These are phyloP conservation scores for Tachysurus fulvidraco DNA, from an alignment of 2,113 vertebrate species.

Conservation along the genomic window DNA sequence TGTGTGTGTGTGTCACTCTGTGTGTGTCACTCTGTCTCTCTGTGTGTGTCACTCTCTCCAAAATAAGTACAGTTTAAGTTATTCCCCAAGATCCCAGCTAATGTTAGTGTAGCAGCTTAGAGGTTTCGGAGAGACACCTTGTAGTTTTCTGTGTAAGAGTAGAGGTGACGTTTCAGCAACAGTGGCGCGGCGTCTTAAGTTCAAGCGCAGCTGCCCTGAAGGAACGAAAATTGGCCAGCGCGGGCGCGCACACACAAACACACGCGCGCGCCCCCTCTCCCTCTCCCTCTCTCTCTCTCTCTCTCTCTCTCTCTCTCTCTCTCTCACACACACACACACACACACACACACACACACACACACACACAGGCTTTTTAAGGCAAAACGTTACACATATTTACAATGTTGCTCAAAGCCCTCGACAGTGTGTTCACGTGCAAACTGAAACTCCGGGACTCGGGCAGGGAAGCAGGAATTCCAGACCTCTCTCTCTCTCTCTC, in stretches of 20 bases:
- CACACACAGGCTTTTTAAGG: background rate
- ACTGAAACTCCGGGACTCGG: conserved; percentile 30
- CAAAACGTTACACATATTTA: background rate
- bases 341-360: background rate
- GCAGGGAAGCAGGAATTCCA: conserved; percentile 54
- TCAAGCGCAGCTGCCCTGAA: conserved; percentile 19
- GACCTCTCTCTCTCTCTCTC: background rate
- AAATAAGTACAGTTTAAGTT: background rate
- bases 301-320: too few species aligned
- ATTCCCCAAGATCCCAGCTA: background rate
- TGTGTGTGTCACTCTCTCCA: too few species aligned
- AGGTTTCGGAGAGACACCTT: background rate
- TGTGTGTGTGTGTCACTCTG: too few species aligned
- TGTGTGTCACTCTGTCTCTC: background rate
- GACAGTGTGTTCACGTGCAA: conserved; percentile 2
- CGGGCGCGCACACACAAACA: background rate
- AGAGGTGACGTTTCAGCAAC: background rate
- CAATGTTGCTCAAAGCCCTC: background rate
- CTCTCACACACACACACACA: background rate
- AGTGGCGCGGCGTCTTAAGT: conserved; percentile 2
- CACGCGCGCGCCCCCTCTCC: background rate
- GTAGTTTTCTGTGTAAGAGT: background rate
- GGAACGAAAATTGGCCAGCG: background rate
- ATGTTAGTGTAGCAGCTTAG: background rate
- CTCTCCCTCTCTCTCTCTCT: too few species aligned